Percentiles rank a stretch among this genome's conserved stretches.
phyloP scores from a whole-genome alignment of 2,888 invertebrate species.

The Dastarcus helophoroides region DNA sequence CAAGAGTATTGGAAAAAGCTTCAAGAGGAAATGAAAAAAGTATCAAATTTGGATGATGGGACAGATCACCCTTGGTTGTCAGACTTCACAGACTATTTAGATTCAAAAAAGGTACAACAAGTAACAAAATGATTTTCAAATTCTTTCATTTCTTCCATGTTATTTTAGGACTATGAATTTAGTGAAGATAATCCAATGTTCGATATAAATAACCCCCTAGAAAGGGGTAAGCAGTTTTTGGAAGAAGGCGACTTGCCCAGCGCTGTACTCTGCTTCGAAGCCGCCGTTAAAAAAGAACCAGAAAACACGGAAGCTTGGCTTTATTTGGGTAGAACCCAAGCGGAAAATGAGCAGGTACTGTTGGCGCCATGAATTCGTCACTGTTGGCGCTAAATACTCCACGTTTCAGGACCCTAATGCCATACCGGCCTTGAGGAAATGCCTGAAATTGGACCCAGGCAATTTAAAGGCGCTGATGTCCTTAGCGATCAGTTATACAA shows the following conservation, averaged over 20 bases:
- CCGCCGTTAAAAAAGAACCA: constrained; percentile 76
- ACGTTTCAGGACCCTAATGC: constrained; percentile 73
- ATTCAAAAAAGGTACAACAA: constrained; percentile 50
- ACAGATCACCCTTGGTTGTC: constrained; percentile 60
- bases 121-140: too few species aligned
- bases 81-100: constrained; percentile 50
- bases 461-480: constrained; percentile 81
- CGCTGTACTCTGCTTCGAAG: constrained; percentile 93
- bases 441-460: constrained; percentile 64
- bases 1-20: constrained; percentile 50
- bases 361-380: too few species aligned
- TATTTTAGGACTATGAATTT: constrained; percentile 59
- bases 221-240: constrained; percentile 74
- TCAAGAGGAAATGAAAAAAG: constrained; percentile 68
- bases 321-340: constrained; percentile 80
- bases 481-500: constrained; percentile 88
- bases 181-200: constrained; percentile 78
- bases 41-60: constrained; percentile 49
- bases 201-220: constrained; percentile 64
- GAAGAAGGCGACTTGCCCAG: constrained; percentile 85
- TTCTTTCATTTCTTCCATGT: too few species aligned
- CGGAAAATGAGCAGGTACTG: constrained; percentile 87
- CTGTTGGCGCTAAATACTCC: too few species aligned
- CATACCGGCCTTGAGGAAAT: constrained; percentile 82
- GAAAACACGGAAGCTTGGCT: constrained; percentile 77